phyloP scores from a whole-genome alignment of 2,113 vertebrate genomes.

The Sturnus vulgaris region DNA sequence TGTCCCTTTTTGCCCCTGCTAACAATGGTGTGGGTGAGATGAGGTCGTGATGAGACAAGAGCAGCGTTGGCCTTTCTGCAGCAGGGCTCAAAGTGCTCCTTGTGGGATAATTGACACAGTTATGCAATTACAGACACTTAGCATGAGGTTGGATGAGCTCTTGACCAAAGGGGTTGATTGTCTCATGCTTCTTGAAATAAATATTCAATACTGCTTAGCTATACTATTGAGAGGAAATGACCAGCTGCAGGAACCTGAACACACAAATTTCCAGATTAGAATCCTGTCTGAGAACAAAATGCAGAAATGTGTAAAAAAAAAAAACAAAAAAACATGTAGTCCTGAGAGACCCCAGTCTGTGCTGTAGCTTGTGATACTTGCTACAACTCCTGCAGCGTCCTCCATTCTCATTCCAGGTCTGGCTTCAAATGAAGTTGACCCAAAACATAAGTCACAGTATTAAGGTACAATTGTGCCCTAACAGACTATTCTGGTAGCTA shows the following conservation, averaged over 20 bases:
- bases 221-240: neutral
- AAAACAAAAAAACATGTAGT: accelerated
- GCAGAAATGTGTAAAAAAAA: neutral
- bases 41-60: neutral
- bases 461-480: neutral
- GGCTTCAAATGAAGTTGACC: neutral
- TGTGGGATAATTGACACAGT: neutral
- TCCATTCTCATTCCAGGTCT: neutral
- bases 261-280: neutral
- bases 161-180: neutral
- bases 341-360: neutral
- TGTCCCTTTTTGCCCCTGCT: neutral
- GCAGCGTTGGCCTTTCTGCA: neutral
- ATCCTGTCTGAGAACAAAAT: neutral
- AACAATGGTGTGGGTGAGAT: accelerated
- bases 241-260: neutral
- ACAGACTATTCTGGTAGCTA: neutral
- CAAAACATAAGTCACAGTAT: neutral
- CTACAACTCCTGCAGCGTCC: neutral
- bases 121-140: neutral
- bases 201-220: neutral
- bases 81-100: neutral
- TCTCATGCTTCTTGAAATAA: neutral
- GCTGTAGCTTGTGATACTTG: neutral
- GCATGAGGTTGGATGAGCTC: neutral